Evolutionary conservation across 2,113 vertebrate genomes (phyloP), one percentile per base, ranked within the genome.

Genomic region (Ctenomys sociabilis): DNA sequence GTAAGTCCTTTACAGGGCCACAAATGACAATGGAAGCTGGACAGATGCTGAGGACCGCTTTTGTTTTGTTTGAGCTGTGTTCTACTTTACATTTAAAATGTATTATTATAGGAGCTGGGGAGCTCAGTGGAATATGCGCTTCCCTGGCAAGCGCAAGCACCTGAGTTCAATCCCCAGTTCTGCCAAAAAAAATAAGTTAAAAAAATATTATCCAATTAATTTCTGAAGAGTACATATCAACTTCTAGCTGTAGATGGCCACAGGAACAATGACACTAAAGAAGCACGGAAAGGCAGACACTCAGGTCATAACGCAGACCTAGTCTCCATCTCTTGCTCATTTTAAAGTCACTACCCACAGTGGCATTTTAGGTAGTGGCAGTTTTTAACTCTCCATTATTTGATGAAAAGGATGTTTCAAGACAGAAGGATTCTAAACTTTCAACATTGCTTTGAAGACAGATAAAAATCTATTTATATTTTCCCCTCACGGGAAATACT

Each of bases 361-460:
- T 32, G 73, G 59, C 59, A 63, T 68, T 84, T 72, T 84, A 92
- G 72, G 54, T 0, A 45, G 40, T 13, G 64, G 61, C 3, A 54
- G 54, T 86, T 80, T 81, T 73, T 86, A 77, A 85, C 37, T 52
- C 45, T 85, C 54, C n/a, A 37, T 63, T 61, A 52, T 22, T 57
- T 84, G 61, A 40, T 84, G 54, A 26, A 26, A 95, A 88, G 63
- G 35, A 85, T 26, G 43, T 7, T n/a, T 35, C 35, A 85, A 94
- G 68, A 54, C 59, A 75, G 43, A 75, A 75, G 72, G 37, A 40
- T 75, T 94, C 63, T 95, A 89, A 85, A 66, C 40, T 54, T 92
- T 43, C 75, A 73, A 9, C 59, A 43, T 8, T 21, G 45, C 35
- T 92, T 73, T 81, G 28, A 37, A 87, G 57, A 83, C 5, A 96